Percentiles rank a stretch among this genome's conserved stretches.
Evolutionary conservation across 1,140 invertebrate genomes (phyloP).

Genomic region (Eueides isabella): DNA sequence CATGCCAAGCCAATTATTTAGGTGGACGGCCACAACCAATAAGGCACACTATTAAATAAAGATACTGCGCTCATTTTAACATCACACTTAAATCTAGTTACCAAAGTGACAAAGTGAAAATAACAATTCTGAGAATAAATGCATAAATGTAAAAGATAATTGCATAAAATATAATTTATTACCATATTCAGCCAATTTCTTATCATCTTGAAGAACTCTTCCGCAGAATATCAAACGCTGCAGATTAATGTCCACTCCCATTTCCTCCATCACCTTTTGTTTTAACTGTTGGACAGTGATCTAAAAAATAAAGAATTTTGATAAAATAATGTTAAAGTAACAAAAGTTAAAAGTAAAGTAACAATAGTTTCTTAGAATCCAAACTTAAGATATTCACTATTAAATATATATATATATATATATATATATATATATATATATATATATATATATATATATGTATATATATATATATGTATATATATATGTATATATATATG

Average conservation of each 20-base stretch:
- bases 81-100: no score
- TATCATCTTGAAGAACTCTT: conserved; percentile 95
- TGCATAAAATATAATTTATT: conserved; percentile 35
- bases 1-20: no score
- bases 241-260: conserved; percentile 89
- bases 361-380: no score
- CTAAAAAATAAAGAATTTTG: conserved; percentile 74
- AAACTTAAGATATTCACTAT: background rate
- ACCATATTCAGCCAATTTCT: conserved; percentile 94
- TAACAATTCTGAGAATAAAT: no score
- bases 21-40: no score
- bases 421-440: no score
- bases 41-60: no score
- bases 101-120: no score
- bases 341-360: background rate
- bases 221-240: conserved; percentile 97
- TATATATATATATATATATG: no score
- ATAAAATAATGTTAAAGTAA: background rate
- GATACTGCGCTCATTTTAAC: no score
- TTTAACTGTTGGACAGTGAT: conserved; percentile 94
- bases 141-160: background rate
- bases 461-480: background rate
- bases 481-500: no score
- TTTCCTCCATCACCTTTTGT: conserved; percentile 89
- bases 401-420: background rate